These are phyloP conservation scores for Gallinago nigripennis DNA, from an alignment of 2,797 vertebrate species.

Conservation along the genomic window DNA sequence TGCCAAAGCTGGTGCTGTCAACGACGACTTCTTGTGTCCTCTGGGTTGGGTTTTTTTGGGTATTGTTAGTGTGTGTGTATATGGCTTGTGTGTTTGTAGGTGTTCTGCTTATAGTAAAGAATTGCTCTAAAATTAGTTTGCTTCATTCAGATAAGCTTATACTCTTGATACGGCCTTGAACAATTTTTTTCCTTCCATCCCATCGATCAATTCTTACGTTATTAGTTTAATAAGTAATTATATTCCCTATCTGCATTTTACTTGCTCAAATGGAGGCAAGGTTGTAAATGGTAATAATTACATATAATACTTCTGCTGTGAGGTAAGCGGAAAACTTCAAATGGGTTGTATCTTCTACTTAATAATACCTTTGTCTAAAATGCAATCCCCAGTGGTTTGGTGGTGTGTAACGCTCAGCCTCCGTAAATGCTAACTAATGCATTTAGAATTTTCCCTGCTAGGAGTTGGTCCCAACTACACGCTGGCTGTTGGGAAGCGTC, in stretches of 20 bases:
- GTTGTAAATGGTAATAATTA: conserved; percentile 14
- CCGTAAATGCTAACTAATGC: background rate
- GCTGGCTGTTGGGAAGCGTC: background rate
- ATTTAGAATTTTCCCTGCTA: background rate
- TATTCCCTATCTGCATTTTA: background rate
- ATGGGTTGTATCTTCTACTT: background rate
- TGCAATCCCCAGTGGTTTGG: background rate
- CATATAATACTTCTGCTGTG: background rate
- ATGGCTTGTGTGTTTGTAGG: background rate
- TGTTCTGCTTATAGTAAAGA: background rate
- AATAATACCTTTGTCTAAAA: background rate
- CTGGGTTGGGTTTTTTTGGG: background rate
- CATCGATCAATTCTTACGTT: conserved; percentile 7
- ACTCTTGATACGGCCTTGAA: background rate
- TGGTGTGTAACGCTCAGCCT: background rate
- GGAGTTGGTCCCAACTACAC: background rate
- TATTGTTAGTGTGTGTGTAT: background rate
- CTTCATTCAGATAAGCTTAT: background rate
- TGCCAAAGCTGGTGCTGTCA: background rate
- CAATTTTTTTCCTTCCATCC: background rate
- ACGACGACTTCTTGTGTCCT: background rate
- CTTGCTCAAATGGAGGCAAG: background rate
- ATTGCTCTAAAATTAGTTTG: background rate
- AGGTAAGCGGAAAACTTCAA: background rate
- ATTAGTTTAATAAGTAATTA: conserved; percentile 19